These are phyloP conservation scores for Kryptopterus vitreolus DNA, from an alignment of 2,797 vertebrate genomes.

Conservation along the genomic window DNA sequence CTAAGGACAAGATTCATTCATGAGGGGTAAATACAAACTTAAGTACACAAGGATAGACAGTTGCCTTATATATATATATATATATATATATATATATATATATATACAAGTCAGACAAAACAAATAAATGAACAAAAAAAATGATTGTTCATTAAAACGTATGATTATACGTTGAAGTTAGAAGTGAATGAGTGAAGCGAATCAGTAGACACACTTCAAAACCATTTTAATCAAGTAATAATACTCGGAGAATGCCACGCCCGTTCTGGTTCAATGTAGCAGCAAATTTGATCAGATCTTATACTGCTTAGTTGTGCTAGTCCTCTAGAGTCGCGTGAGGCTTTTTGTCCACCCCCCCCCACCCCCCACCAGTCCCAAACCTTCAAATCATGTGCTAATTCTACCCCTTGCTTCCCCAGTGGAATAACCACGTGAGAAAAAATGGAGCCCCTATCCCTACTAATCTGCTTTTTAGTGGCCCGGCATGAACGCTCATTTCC, in stretches of 20 bases:
- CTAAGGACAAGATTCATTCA: too few relatives aligned
- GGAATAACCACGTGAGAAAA: constrained; percentile 75
- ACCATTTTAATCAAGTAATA: not conserved
- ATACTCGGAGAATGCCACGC: not conserved
- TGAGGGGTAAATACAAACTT: too few relatives aligned
- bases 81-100: too few relatives aligned
- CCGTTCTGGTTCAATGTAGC: not conserved
- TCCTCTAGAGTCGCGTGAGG: constrained; percentile 12
- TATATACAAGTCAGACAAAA: not conserved
- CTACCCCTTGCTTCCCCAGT: constrained; percentile 65
- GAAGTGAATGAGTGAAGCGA: too few relatives aligned
- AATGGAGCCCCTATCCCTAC: constrained; percentile 66
- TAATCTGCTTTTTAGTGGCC: constrained; percentile 78
- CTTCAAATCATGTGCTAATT: constrained; percentile 66
- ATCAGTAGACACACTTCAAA: not conserved
- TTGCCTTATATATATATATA: too few relatives aligned
- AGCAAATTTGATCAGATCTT: constrained; percentile 10
- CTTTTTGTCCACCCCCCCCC: constrained; percentile 6
- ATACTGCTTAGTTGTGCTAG: constrained; percentile 5
- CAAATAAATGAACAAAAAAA: not conserved
- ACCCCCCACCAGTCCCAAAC: constrained; percentile 26
- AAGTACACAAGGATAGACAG: too few relatives aligned
- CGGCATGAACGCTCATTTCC: constrained; percentile 72
- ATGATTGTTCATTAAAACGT: not conserved
- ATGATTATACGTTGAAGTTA: too few relatives aligned